phyloP scores from a whole-genome alignment of 92 coral and sea anemone species.

The Palythoa heliodiscus region DNA sequence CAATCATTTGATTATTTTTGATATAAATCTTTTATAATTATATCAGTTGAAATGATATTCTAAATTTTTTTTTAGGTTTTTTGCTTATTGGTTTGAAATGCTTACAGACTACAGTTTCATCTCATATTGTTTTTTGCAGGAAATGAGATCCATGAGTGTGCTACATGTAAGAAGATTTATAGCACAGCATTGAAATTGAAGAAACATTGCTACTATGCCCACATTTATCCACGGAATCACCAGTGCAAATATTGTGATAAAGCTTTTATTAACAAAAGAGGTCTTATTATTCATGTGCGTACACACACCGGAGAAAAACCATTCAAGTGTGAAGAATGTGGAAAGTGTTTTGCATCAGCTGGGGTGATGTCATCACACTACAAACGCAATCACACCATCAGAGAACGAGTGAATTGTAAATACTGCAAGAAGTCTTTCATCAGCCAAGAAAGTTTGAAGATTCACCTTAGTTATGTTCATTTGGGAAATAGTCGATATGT shows the following conservation, averaged over 20 bases:
- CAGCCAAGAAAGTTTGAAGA: background rate
- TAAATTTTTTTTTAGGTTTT: too few species aligned
- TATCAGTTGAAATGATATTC: too few species aligned
- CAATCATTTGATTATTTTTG: too few species aligned
- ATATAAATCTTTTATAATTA: too few species aligned
- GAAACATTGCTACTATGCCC: background rate
- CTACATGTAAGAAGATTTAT: background rate
- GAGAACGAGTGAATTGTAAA: background rate
- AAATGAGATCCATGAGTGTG: background rate
- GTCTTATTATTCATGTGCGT: background rate
- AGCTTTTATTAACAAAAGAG: background rate
- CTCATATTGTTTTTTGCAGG: background rate
- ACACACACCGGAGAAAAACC: slow-evolving; percentile 25
- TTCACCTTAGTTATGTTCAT: background rate
- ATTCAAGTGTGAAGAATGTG: slow-evolving; percentile 12
- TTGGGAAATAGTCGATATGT: background rate
- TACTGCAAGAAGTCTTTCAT: slow-evolving; percentile 1
- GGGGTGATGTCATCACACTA: background rate
- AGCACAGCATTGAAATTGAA: background rate
- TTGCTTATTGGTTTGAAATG: too few species aligned
- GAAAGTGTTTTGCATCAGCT: slow-evolving; percentile 5
- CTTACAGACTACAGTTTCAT: too few species aligned
- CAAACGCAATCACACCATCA: background rate
- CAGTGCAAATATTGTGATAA: slow-evolving; percentile 13
- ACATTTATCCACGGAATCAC: background rate